Base-by-base conservation (phyloP, 2,113 vertebrate species). In the Oryzias curvinotus region DNA sequence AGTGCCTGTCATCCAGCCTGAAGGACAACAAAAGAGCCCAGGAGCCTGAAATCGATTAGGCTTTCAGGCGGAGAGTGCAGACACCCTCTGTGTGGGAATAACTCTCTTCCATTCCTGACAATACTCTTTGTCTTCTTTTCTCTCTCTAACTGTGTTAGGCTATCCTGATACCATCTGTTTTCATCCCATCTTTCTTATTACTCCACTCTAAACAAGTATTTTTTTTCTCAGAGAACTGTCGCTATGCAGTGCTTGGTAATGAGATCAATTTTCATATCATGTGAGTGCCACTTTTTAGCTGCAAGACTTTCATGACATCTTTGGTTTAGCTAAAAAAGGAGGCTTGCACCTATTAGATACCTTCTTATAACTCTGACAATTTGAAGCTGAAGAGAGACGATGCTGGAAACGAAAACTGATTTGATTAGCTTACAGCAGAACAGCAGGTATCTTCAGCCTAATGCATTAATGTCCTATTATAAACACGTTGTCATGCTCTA, bases 1-100 rank as follows among this genome's bases (percentile, higher is more conserved):
- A 44, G 47, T 47, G 46, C 47, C 73, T 49, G 50, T 72, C 63
- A 71, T 68, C 26, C 42, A 55, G 51, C 53, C 48, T 62, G 61
- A 68, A 44, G 61, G 41, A 55, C 73, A 69, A 75, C 71, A 62
- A 62, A 80, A 41, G 52, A 77, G 50, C 62, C 72, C 25, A 44
- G n/a, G 28, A 75, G 60, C 55, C 53, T 73, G 64, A 75, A 71
- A 78, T 82, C 68, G 49, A 82, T 82, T 68, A 58, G 63, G 76
- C 69, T 78, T 60, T 75, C 41, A 80, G 57, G 57, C 47, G 1
- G 44, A 71, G 56, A 62, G 62, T 49, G 59, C 54, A 52, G 71
- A 76, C 77, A 68, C 60, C 63, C 78, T 80, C 57, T 71, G 62
- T 57, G 43, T 64, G 69, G 49, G 50, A 73, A 57, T 84, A 68